Conservation (phyloP, 2,888 invertebrate genomes). For the Aelia acuminata region DNA sequence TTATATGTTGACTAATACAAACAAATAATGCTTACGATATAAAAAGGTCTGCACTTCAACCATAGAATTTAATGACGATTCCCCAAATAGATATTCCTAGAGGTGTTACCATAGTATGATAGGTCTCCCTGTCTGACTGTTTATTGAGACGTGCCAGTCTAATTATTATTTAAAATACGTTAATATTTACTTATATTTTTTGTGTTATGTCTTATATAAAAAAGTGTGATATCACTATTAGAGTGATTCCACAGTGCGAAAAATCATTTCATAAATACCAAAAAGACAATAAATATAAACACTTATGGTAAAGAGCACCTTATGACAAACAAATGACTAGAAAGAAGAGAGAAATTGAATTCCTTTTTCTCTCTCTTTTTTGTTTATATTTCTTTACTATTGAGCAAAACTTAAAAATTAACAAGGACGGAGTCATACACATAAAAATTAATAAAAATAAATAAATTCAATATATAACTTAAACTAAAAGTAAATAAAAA, state of each 20-base stretch:
- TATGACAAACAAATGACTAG: constrained; percentile 53
- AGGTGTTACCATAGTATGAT: neutral
- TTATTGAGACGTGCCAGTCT: neutral
- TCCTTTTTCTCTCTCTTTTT: constrained; percentile 38
- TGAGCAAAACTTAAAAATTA: constrained; percentile 53
- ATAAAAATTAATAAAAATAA: constrained; percentile 51
- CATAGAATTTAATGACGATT: neutral
- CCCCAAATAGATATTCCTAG: neutral
- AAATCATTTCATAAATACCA: constrained; percentile 45
- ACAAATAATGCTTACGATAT: neutral
- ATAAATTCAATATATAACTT: constrained; percentile 40
- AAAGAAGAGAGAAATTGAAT: constrained; percentile 38
- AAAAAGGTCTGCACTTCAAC: neutral
- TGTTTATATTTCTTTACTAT: constrained; percentile 39
- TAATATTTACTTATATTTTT: constrained; percentile 7
- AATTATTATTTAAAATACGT: constrained; percentile 11
- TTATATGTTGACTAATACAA: neutral
- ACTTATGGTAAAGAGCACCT: constrained; percentile 58
- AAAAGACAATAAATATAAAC: constrained; percentile 54
- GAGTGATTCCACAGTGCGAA: constrained; percentile 43
- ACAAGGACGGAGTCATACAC: constrained; percentile 55
- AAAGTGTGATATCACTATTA: constrained; percentile 54
- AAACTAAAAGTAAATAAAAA: constrained; percentile 48
- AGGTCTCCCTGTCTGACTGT: constrained; percentile 24
- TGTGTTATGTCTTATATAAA: constrained; percentile 52